These are phyloP conservation scores for Petrosia ficiformis DNA, from an alignment of 37 sponge, comb jelly and placozoan genomes.

Conservation along the genomic window DNA sequence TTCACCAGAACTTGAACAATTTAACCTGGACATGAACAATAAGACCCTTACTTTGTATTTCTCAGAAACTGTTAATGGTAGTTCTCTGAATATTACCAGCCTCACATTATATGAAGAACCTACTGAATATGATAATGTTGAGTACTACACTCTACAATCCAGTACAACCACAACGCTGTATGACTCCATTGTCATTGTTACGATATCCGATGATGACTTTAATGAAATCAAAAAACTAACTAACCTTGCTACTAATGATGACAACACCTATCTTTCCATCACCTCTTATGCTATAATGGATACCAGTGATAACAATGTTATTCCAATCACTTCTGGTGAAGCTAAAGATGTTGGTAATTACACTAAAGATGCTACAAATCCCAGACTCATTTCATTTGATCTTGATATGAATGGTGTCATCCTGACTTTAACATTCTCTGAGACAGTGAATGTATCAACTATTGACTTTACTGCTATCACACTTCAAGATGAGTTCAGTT, in stretches of 20 bases:
- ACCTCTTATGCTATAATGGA: constrained; percentile 41
- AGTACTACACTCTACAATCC: constrained; percentile 32
- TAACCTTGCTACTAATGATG: constrained; percentile 55
- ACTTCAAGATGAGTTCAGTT: constrained; percentile 33
- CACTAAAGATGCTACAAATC: constrained; percentile 53
- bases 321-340: neutral
- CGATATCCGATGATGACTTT: constrained; percentile 63
- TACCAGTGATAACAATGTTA: constrained; percentile 53
- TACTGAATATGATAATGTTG: constrained; percentile 9
- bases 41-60: constrained; percentile 69
- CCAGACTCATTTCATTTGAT: constrained; percentile 55
- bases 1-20: constrained; percentile 41
- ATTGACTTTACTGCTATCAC: constrained; percentile 70
- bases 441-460: constrained; percentile 76
- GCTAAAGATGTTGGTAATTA: constrained; percentile 51
- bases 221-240: constrained; percentile 72
- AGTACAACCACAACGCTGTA: constrained; percentile 28
- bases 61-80: constrained; percentile 79
- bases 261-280: constrained; percentile 54
- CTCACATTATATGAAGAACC: constrained; percentile 44
- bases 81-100: constrained; percentile 59
- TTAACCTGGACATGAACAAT: constrained; percentile 74
- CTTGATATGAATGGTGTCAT: constrained; percentile 75
- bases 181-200: constrained; percentile 41
- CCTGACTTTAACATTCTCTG: constrained; percentile 72